A percentile compares a stretch with the other conserved stretches of the same genome.
Conservation (phyloP, 2,888 invertebrate species). For the Taphrorychus bicolor region DNA sequence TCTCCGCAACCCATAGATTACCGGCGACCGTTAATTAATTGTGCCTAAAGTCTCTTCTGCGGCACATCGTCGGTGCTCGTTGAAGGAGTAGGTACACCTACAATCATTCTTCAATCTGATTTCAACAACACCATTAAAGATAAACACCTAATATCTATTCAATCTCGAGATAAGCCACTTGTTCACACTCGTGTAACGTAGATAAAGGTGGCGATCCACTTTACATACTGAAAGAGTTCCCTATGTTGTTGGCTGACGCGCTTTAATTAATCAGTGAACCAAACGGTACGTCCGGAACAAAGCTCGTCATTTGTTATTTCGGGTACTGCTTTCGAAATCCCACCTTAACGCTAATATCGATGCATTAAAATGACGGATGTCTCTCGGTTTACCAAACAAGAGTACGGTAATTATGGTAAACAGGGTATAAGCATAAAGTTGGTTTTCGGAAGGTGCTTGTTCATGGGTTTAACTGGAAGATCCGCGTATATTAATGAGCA, state of each 20-base stretch:
- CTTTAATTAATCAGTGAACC: slow-evolving; percentile 32
- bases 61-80: background rate
- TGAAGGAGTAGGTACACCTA: background rate
- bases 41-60: slow-evolving; percentile 13
- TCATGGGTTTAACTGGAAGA: background rate
- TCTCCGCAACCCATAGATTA: slow-evolving; percentile 20
- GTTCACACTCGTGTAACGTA: slow-evolving; percentile 37
- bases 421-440: slow-evolving; percentile 17
- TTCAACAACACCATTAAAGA: slow-evolving; percentile 31
- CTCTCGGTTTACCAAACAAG: slow-evolving; percentile 22
- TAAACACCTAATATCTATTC: slow-evolving; percentile 38
- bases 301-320: slow-evolving; percentile 31
- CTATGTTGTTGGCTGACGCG: slow-evolving; percentile 18
- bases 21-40: slow-evolving; percentile 30
- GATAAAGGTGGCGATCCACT: slow-evolving; percentile 37
- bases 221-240: slow-evolving; percentile 33
- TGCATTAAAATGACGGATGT: slow-evolving; percentile 32
- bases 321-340: slow-evolving; percentile 21
- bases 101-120: slow-evolving; percentile 23
- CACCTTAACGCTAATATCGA: slow-evolving; percentile 23
- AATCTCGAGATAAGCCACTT: slow-evolving; percentile 32
- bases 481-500: slow-evolving; percentile 5
- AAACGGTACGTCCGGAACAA: slow-evolving; percentile 25
- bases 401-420: slow-evolving; percentile 30
- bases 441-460: slow-evolving; percentile 17